A percentile compares a stretch with the other conserved stretches of the same genome.
phyloP scores from a whole-genome alignment of 2,113 vertebrate genomes.

The Corapipo altera region DNA sequence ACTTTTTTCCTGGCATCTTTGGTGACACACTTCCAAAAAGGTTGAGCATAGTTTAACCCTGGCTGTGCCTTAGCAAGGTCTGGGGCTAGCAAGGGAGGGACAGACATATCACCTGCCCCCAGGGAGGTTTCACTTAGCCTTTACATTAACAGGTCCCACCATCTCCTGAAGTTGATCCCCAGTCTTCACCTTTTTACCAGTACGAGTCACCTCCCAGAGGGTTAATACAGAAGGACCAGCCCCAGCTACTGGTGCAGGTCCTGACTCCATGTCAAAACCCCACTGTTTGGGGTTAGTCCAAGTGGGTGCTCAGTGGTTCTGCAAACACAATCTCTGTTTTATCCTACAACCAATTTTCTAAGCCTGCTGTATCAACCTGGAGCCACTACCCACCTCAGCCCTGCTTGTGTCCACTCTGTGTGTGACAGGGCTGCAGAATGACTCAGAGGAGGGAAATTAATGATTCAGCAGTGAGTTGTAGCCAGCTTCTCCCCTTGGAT shows the following conservation, averaged over 20 bases:
- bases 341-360: not conserved
- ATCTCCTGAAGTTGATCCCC: not conserved
- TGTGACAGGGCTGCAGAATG: slow-evolving; percentile 11
- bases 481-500: not conserved
- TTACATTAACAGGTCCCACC: not conserved
- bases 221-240: not conserved
- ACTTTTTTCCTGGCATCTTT: not conserved
- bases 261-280: not conserved
- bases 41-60: not conserved
- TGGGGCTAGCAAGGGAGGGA: not conserved
- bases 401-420: rapidly evolving
- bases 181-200: not conserved
- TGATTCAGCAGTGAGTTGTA: slow-evolving; percentile 18
- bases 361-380: rapidly evolving
- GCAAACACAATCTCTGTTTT: not conserved
- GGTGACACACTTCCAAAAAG: not conserved
- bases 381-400: not conserved
- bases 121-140: not conserved
- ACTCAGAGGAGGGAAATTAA: not conserved
- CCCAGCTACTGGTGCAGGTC: not conserved
- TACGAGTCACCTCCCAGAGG: not conserved
- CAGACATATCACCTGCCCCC: not conserved
- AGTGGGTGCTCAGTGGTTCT: not conserved
- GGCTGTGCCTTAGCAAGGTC: not conserved
- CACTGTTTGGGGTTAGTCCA: not conserved